Percentiles rank a stretch among this genome's conserved stretches.
Evolutionary conservation across 2,797 vertebrate genomes (phyloP).

Genomic region (Antennarius maculatus): DNA sequence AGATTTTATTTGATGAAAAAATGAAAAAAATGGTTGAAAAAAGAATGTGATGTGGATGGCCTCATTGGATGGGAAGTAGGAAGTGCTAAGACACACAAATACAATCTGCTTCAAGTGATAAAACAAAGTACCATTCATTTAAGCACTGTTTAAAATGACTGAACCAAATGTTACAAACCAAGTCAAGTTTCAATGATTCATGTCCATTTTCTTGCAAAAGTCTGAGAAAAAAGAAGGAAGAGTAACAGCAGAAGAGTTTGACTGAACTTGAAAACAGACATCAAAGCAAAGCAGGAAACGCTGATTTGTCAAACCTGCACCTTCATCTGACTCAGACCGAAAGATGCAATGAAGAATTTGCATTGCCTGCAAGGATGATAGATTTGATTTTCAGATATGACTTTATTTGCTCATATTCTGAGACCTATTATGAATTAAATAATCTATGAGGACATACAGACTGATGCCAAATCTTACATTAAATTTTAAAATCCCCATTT

Average conservation of each 20-base stretch:
- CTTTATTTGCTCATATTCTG: slow-evolving; percentile 7
- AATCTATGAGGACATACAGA: no score
- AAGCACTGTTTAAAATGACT: slow-evolving; percentile 9
- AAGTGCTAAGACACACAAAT: slow-evolving; percentile 15
- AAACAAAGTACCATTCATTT: slow-evolving; percentile 36
- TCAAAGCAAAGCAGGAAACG: slow-evolving; percentile 65
- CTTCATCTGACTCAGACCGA: slow-evolving; percentile 23
- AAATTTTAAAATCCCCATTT: no score
- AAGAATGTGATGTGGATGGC: neutral
- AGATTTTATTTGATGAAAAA: neutral
- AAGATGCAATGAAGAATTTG: neutral
- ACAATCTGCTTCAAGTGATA: slow-evolving; percentile 31
- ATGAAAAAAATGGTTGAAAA: neutral
- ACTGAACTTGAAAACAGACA: slow-evolving; percentile 45
- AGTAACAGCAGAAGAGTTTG: slow-evolving; percentile 41
- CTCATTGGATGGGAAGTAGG: neutral
- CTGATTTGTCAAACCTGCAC: slow-evolving; percentile 31
- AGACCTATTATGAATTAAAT: neutral
- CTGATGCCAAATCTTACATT: neutral
- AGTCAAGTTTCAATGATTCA: slow-evolving; percentile 63
- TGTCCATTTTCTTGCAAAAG: slow-evolving; percentile 59
- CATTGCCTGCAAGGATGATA: slow-evolving; percentile 19
- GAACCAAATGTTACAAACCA: no score
- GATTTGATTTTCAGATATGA: slow-evolving; percentile 14
- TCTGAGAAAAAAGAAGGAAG: slow-evolving; percentile 40